Evolutionary conservation across 2,888 invertebrate genomes (phyloP), one percentile per base, ranked within the genome.

Genomic region (Microplitis manilae): DNA sequence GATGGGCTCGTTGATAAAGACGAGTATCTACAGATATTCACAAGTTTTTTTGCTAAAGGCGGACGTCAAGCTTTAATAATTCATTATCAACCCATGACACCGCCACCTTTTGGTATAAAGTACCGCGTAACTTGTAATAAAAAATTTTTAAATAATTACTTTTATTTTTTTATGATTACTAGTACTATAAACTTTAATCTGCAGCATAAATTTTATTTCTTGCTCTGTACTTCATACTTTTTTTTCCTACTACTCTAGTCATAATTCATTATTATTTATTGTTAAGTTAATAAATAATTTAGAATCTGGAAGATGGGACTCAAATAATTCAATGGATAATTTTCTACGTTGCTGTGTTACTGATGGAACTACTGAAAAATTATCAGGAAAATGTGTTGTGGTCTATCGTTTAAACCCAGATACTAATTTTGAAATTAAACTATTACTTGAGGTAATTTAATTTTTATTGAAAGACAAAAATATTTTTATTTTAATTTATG

Each of bases 1-100:
- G 95, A 95, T 77, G 95, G 95, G 71, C 91, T 95, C 5, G 91
- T 93, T 74, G 96, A 96, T 88, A 92, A 93, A 68, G 93, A 93
- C 76, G 86, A 91, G 75, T 93, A 94, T 83, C 88, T 94, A 1
- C 92, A 93, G 8, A 85, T 93, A 20, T 87, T 96, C 77, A 92
- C 93, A 70, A 93, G 92, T 82, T 91, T 94, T 62, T 92, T 94
- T 20, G 91, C 90, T 6, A 92, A 93, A 79, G 93, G 93, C 30
- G 94, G 94, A 1, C 90, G 91, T 76, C 91, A 91, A 80, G 93
- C 93, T 68, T 87, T 95, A 70, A 90, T 95, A 76, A 91, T 96
- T 78, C 94, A 93, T 86, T 94, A 94, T 89, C 94, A 94, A 82
- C 87, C 92, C 30, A 92, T 94, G 84, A 92, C 92, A 61, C 93